Conservation (phyloP, 2,797 vertebrate species). For the Pelodytes ibericus region DNA sequence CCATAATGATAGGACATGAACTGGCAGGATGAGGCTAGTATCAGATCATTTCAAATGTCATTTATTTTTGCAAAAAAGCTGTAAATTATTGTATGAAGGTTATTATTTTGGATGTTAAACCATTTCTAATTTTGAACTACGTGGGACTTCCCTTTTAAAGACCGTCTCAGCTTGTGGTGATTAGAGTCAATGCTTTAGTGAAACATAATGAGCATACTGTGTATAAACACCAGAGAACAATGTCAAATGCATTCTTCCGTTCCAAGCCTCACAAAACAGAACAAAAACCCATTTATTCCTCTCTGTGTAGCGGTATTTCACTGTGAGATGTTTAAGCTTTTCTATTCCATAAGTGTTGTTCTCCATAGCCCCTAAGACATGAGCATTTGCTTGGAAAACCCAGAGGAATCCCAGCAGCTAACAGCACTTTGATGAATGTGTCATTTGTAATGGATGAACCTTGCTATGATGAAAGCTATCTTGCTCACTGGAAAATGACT, state of each 20-base stretch:
- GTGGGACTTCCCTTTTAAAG: background rate
- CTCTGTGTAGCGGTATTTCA: constrained; percentile 22
- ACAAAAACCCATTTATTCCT: constrained; percentile 25
- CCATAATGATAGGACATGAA: background rate
- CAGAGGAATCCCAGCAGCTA: constrained; percentile 48
- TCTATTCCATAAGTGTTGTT: constrained; percentile 20
- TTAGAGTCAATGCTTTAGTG: background rate
- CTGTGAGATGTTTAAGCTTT: constrained; percentile 28
- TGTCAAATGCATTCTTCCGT: background rate
- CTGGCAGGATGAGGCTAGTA: background rate
- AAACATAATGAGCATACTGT: background rate
- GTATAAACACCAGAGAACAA: background rate
- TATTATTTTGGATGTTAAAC: constrained; percentile 14
- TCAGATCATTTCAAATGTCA: constrained; percentile 33
- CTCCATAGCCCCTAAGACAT: constrained; percentile 32
- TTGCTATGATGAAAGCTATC: constrained; percentile 51
- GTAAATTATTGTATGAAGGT: background rate
- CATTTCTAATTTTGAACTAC: background rate
- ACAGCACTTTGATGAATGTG: constrained; percentile 55
- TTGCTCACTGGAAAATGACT: constrained; percentile 51
- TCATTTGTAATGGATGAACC: constrained; percentile 55
- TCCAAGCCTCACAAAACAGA: constrained; percentile 5
- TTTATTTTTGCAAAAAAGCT: constrained; percentile 29
- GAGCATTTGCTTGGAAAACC: constrained; percentile 39
- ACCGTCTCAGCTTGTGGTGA: background rate